Evolutionary conservation across 2,797 vertebrate species (phyloP).

Genomic region (Echiichthys vipera): DNA sequence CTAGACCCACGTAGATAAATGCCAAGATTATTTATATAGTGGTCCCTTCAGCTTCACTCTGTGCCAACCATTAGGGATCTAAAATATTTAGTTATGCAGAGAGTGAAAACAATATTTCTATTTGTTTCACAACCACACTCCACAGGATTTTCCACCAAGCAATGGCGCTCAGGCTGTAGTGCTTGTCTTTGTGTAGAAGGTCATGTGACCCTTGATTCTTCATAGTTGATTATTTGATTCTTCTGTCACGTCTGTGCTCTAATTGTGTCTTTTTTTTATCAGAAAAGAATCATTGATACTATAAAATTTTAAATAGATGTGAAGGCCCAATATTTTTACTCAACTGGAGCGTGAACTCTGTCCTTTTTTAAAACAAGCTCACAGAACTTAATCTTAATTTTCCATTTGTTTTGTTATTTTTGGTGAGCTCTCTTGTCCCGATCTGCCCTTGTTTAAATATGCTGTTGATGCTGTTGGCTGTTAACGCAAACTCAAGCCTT

Average conservation of each 20-base stretch:
- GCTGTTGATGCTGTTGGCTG: no score
- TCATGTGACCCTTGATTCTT: neutral
- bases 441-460: no score
- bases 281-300: neutral
- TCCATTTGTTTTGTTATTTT: no score
- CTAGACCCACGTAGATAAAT: slow-evolving; percentile 26
- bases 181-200: neutral
- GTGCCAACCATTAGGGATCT: neutral
- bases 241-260: neutral
- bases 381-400: no score
- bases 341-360: neutral
- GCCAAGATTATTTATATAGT: slow-evolving; percentile 37
- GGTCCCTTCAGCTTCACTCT: slow-evolving; percentile 20
- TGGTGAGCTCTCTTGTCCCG: no score
- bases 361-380: neutral
- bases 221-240: neutral
- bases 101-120: slow-evolving; percentile 2
- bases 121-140: slow-evolving; percentile 12
- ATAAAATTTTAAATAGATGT: neutral
- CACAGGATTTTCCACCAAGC: neutral
- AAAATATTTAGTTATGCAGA: slow-evolving; percentile 15
- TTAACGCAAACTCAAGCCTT: no score
- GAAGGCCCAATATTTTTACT: neutral
- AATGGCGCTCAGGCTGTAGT: neutral
- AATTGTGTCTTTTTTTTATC: neutral